Percentiles rank a stretch among this genome's conserved stretches.
Evolutionary conservation across 1,140 invertebrate genomes (phyloP).

Genomic region (Drosophila sturtevanti): DNA sequence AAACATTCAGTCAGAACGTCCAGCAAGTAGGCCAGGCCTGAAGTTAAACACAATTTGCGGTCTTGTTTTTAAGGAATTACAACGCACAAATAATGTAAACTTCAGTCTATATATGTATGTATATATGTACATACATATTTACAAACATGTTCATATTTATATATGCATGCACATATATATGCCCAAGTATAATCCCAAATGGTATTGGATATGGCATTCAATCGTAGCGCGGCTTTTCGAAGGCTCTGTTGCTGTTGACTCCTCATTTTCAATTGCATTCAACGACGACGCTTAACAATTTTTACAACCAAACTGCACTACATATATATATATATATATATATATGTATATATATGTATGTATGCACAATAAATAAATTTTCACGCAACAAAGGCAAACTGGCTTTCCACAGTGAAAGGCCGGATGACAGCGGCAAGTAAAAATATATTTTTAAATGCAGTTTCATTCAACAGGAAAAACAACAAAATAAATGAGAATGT

Average conservation of each 20-base stretch:
- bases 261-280: constrained; percentile 70
- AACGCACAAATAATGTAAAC: constrained; percentile 65
- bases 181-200: constrained; percentile 21
- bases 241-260: constrained; percentile 28
- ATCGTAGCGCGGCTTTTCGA: constrained; percentile 19
- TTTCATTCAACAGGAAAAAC: constrained; percentile 33
- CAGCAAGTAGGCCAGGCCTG: neutral
- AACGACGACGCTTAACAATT: constrained; percentile 65
- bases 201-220: constrained; percentile 23
- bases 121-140: constrained; percentile 4
- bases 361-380: constrained; percentile 61
- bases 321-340: constrained; percentile 7
- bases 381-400: constrained; percentile 61
- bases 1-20: neutral
- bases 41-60: constrained; percentile 48
- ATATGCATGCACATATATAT: neutral
- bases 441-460: constrained; percentile 61
- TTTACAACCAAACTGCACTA: constrained; percentile 58
- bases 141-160: too few species aligned
- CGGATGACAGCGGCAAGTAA: constrained; percentile 26
- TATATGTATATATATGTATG: neutral
- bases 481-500: constrained; percentile 40
- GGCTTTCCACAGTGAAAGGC: constrained; percentile 18
- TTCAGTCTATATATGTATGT: constrained; percentile 41
- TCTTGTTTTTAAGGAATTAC: constrained; percentile 74